Evolutionary conservation across 2,113 vertebrate genomes (phyloP), one percentile per base, ranked within the genome.

Genomic region (Alectura lathami): DNA sequence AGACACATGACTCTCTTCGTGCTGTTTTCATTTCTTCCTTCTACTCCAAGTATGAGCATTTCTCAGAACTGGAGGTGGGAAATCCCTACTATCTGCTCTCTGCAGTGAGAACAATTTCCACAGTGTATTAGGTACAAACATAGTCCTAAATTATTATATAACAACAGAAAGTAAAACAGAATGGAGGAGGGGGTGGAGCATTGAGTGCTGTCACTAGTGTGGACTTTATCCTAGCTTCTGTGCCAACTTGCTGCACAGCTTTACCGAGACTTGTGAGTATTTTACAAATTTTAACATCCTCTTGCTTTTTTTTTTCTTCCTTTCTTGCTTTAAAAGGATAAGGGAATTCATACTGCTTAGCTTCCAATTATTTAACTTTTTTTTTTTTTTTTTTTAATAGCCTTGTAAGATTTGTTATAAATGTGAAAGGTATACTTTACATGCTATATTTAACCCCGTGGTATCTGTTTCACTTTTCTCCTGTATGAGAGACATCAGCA

Each of bases 91-190:
- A 2, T 20, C 22, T 54, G 23, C 4, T 74, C 3, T 50, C 63
- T 72, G 27, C 24, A 2, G 7, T 17, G 18, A 42, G 51, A 81
- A 29, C 36, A 68, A 45, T 78, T 84, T 62, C 66, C 67, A 79
- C 29, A 1, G 5, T n/a, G 36, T 5, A 23, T 32, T 48, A 47
- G 8, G 36, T 29, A 79, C 11, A 72, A 69, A 53, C 10, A 14
- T 29, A 88, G 51, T 22, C 30, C 40, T 43, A 3, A 16, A 10
- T 34, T 36, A 78, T 91, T 90, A 75, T 54, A 6, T 80, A 93
- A 88, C 72, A 95, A 96, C 60, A 68, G 96, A 97, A 97, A 96
- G 95, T 90, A 95, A 97, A 97, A 96, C 26, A 50, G 85, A 59
- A 51, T 1, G 17, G 16, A 83, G 89, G 8, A 67, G 85, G 68